Evolutionary conservation across 1,140 invertebrate species (phyloP).

Genomic region (Psilanteris sp.): DNA sequence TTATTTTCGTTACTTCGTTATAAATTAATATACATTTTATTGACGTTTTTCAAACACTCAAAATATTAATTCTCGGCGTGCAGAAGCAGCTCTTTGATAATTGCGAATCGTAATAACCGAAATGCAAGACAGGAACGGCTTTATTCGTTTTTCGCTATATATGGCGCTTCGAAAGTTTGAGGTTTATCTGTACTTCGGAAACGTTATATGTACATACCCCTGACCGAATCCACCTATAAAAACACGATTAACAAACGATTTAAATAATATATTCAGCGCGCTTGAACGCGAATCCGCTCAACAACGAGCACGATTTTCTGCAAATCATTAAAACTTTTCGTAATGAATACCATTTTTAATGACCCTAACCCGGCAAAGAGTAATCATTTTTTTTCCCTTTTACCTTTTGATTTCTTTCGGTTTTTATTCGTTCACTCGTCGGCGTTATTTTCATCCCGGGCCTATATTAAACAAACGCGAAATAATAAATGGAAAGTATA

Average conservation of each 20-base stretch:
- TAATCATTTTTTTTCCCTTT: constrained; percentile 7
- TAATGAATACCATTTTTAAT: constrained; percentile 35
- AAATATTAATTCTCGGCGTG: too few relatives aligned
- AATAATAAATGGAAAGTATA: constrained; percentile 34
- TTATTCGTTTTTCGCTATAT: too few relatives aligned
- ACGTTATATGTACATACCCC: too few relatives aligned
- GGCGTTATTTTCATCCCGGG: too few relatives aligned
- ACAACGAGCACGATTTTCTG: constrained; percentile 9
- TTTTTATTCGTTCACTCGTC: neutral
- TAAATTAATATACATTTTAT: too few relatives aligned
- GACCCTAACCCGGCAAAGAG: neutral
- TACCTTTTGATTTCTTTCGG: neutral
- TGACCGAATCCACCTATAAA: constrained; percentile 10
- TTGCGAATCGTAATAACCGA: too few relatives aligned
- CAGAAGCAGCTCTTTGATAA: too few relatives aligned
- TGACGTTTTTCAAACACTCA: too few relatives aligned
- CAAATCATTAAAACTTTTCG: constrained; percentile 32
- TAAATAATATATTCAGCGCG: constrained; percentile 8
- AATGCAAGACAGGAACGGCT: too few relatives aligned
- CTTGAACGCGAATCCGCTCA: constrained; percentile 12
- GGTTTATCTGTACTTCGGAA: too few relatives aligned
- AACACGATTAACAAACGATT: constrained; percentile 14
- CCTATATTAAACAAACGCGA: constrained; percentile 12
- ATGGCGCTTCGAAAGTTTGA: too few relatives aligned
- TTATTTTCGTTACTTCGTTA: too few relatives aligned